Percentiles rank a stretch among this genome's conserved stretches.
Evolutionary conservation across 2,113 vertebrate species (phyloP).

Genomic region (Agelaius phoeniceus): DNA sequence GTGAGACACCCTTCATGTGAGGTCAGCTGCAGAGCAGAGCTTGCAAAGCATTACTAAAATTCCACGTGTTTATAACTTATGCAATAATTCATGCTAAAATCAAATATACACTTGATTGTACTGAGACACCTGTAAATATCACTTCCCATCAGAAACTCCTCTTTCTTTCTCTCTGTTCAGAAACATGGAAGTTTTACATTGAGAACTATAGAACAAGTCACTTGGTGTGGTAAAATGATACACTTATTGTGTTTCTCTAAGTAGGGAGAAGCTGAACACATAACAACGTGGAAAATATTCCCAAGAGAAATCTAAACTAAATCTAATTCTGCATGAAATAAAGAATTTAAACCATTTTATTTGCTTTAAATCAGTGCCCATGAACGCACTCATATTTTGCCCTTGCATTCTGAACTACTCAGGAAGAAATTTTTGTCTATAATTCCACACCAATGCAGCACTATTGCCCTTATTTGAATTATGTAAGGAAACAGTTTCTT

Average conservation of each 20-base stretch:
- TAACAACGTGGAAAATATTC: background rate
- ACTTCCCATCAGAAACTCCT: background rate
- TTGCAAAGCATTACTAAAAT: background rate
- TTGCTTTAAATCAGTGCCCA: background rate
- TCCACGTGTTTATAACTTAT: background rate
- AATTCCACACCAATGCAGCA: background rate
- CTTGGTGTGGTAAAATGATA: background rate
- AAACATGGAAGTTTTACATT: background rate
- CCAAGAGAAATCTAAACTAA: background rate
- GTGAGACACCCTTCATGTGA: background rate
- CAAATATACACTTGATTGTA: background rate
- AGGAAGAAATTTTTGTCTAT: background rate
- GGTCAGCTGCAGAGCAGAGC: background rate
- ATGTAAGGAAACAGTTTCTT: background rate
- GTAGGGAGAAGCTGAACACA: background rate
- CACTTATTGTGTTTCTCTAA: background rate
- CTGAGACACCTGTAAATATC: background rate
- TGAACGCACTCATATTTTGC: background rate
- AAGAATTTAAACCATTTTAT: background rate
- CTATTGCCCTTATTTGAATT: background rate
- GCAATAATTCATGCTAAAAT: background rate
- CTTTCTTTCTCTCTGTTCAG: background rate
- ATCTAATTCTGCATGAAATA: background rate
- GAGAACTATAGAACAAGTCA: background rate
- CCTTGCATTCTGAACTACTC: background rate